Percentiles rank a stretch among this genome's conserved stretches.
Evolutionary conservation across 2,888 invertebrate species (phyloP).

Genomic region (Cactoblastis cactorum): DNA sequence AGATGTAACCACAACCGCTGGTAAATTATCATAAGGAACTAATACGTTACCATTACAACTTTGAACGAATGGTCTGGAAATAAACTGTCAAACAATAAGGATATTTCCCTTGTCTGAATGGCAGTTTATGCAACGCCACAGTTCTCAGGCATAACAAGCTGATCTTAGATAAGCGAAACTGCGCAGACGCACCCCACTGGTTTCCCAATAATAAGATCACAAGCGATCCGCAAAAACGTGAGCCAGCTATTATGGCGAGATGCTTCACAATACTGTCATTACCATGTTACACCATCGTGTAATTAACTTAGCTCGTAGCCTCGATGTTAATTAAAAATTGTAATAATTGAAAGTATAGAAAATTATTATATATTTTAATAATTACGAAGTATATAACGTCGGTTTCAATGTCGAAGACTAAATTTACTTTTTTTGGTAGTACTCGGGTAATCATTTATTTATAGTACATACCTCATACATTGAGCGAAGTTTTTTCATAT

Average conservation of each 20-base stretch:
- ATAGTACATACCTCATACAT: too few species aligned
- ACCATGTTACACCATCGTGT: constrained; percentile 55
- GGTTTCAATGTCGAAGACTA: too few species aligned
- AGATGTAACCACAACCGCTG: too few species aligned
- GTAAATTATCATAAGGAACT: too few species aligned
- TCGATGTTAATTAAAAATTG: constrained; percentile 24
- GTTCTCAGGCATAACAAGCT: constrained; percentile 70
- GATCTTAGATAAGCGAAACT: constrained; percentile 67
- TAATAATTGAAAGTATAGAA: neutral
- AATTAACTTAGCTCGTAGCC: constrained; percentile 32
- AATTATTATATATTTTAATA: neutral
- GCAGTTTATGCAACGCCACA: constrained; percentile 56
- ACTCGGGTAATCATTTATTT: too few species aligned
- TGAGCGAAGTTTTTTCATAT: too few species aligned
- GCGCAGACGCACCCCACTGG: constrained; percentile 47
- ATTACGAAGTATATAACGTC: too few species aligned
- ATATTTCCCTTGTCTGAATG: neutral
- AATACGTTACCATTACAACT: too few species aligned
- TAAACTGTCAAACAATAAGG: neutral
- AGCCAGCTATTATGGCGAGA: constrained; percentile 56
- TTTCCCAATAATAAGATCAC: constrained; percentile 69
- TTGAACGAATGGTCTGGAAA: neutral
- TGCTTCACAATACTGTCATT: constrained; percentile 64
- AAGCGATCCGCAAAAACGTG: constrained; percentile 70
- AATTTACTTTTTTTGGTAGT: too few species aligned